Conservation (phyloP, 2,797 vertebrate species). For the Enteromius viviparus region DNA sequence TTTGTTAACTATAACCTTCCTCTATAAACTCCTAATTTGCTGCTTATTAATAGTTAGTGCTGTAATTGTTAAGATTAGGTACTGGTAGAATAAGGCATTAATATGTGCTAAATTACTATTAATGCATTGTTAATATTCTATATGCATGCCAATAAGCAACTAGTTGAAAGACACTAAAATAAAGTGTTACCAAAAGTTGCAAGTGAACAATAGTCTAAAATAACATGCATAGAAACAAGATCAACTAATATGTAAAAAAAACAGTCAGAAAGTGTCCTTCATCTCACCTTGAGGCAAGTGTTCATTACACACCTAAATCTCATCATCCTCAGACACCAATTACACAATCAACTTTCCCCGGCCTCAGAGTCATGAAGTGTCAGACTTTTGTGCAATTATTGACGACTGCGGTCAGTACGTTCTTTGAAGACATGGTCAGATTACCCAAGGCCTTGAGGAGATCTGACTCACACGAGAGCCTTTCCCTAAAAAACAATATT, state of each 20-base stretch:
- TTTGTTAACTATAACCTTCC: no score
- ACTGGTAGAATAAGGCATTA: no score
- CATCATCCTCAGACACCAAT: constrained; percentile 4
- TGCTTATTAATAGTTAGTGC: no score
- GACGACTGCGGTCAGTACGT: constrained; percentile 48
- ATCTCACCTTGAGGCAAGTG: neutral
- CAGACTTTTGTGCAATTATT: constrained; percentile 73
- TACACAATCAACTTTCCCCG: no score
- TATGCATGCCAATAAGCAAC: no score
- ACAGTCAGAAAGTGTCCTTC: neutral
- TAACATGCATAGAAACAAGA: neutral
- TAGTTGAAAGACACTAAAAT: no score
- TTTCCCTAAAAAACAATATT: neutral
- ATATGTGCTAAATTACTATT: no score
- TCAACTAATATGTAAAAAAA: neutral
- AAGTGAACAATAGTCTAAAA: neutral
- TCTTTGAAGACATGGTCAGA: neutral
- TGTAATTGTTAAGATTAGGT: no score
- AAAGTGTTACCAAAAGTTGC: neutral
- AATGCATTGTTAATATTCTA: no score
- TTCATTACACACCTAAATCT: neutral
- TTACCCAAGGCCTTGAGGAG: neutral
- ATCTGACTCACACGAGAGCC: neutral
- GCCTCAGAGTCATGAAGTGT: constrained; percentile 69
- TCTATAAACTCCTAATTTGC: no score